Base-by-base conservation (phyloP, 2,888 invertebrate species). In the Lithophane semibrunnea region DNA sequence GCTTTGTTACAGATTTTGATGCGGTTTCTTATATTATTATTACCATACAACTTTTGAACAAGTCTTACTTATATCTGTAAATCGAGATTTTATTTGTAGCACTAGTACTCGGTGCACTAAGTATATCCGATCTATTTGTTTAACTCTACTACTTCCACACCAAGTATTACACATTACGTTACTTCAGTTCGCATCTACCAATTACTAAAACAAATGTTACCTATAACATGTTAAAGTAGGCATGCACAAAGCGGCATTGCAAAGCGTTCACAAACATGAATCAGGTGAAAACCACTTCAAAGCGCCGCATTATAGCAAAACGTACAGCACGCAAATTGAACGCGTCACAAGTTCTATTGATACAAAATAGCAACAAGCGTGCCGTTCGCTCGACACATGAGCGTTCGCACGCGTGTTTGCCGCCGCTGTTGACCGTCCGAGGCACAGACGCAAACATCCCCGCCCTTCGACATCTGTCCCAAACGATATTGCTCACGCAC, bases 401-500 rank as follows among this genome's bases (percentile, higher is more conserved):
- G 86, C 86, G 87, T 92, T 94, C 93, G 91, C 94, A 94, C 92
- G 94, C 92, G 85, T 94, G 92, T 94, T 94, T 94, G 91, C 91
- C 80, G 88, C 73, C 90, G 88, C 87, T 95, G 94, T 94, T 94
- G 95, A 94, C 94, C 89, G 90, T 92, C 87, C 91, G 89, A 91
- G 89, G 88, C 84, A 84, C 89, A 90, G 91, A 87, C 90, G 90
- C 92, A 93, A 94, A 94, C 91, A 93, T 88, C 61, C 88, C 89
- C 89, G 78, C 77, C 88, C 93, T 89, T 78, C 90, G 86, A 91
- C 94, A 92, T 92, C 92, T 93, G 93, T 88, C 90, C 91, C 88
- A 86, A 91, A 92, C 91, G 91, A 93, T 92, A 93, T 93, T 92
- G 92, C 93, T 91, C 94, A 94, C 92, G 94, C 93, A 92, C 92